Evolutionary conservation across 2,113 vertebrate genomes (phyloP).

Genomic region (Procavia capensis): DNA sequence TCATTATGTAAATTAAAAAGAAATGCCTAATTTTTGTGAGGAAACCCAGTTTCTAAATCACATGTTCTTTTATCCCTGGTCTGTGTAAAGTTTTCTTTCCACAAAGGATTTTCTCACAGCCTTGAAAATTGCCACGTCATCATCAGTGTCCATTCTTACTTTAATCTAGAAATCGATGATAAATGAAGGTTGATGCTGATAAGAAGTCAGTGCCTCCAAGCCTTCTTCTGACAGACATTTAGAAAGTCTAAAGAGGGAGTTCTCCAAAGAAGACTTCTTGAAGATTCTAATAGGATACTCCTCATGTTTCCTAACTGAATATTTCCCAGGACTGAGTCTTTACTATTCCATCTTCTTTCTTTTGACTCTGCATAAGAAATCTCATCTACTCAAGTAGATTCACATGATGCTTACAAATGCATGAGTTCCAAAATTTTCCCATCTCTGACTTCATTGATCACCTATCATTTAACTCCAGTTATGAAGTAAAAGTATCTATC

Average conservation of each 20-base stretch:
- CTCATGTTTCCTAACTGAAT: not conserved
- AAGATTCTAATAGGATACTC: not conserved
- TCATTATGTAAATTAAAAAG: not conserved
- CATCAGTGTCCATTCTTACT: not conserved
- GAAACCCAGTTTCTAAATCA: not conserved
- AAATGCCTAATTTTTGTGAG: not conserved
- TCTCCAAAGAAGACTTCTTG: not conserved
- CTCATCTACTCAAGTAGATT: not conserved
- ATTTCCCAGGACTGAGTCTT: not conserved
- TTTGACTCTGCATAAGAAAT: constrained; percentile 9
- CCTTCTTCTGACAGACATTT: not conserved
- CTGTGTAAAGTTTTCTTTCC: constrained; percentile 24
- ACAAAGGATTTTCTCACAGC: not conserved
- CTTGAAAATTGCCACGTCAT: constrained; percentile 3
- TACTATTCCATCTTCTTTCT: not conserved
- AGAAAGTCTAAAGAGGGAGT: not conserved
- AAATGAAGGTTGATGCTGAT: constrained; percentile 17
- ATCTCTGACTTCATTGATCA: not conserved
- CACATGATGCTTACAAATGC: not conserved
- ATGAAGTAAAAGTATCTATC: not conserved
- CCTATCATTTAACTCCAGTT: not conserved
- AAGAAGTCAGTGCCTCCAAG: not conserved
- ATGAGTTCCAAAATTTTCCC: not conserved
- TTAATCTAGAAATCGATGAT: constrained; percentile 49
- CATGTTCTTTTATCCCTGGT: constrained; percentile 10